phyloP scores from a whole-genome alignment of 2,113 vertebrate species.

The Miniopterus natalensis region DNA sequence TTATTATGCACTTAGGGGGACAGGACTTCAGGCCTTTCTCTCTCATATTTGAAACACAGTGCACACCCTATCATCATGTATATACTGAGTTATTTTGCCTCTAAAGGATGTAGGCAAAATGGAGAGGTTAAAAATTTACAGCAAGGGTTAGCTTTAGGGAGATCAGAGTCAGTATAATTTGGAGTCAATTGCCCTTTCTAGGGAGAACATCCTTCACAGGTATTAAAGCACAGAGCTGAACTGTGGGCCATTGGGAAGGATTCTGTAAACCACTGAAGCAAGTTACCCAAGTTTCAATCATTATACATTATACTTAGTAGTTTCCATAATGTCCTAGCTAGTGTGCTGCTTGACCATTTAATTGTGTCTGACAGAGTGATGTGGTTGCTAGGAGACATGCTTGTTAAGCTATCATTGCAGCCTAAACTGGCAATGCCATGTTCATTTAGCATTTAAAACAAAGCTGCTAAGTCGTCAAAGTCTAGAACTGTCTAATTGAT shows the following conservation, averaged over 20 bases:
- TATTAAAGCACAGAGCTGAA: conserved; percentile 60
- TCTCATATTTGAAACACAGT: background rate
- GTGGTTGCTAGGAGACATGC: conserved; percentile 69
- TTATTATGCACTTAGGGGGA: background rate
- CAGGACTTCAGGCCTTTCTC: background rate
- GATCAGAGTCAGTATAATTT: conserved; percentile 16
- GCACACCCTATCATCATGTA: background rate
- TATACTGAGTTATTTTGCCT: conserved; percentile 3
- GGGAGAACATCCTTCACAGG: conserved; percentile 47
- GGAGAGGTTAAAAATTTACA: conserved; percentile 64
- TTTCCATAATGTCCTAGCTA: conserved; percentile 48
- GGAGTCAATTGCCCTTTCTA: conserved; percentile 47
- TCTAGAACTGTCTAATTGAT: background rate
- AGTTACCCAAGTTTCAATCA: conserved; percentile 55
- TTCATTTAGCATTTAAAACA: conserved; percentile 51
- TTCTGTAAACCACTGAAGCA: conserved; percentile 47
- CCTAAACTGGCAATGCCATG: conserved; percentile 23
- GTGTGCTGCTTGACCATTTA: conserved; percentile 13
- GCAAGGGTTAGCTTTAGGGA: conserved; percentile 67
- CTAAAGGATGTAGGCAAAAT: background rate
- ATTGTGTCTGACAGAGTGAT: background rate
- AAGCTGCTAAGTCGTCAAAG: background rate
- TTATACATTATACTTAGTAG: background rate
- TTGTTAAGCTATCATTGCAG: conserved; percentile 51
- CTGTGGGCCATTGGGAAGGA: conserved; percentile 51